Conservation (phyloP, 2,888 invertebrate species). For the Tipula unca region DNA sequence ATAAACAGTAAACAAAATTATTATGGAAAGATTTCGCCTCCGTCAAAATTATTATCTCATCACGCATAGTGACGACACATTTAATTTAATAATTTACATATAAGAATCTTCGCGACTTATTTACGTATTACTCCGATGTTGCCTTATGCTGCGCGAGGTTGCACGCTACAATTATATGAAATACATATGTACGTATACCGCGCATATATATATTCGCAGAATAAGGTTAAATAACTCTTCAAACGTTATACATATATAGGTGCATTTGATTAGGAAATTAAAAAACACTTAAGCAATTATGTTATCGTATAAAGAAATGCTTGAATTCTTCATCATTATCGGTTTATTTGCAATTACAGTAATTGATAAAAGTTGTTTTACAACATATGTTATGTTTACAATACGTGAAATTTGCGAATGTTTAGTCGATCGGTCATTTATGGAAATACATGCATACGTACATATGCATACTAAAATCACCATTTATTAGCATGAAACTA, state of each 20-base stretch:
- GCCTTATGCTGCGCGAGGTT: not conserved
- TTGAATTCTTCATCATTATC: not conserved
- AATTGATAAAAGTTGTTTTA: not conserved
- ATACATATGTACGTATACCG: not conserved
- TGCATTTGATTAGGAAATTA: not conserved
- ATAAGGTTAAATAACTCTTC: not conserved
- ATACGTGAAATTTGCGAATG: too few relatives aligned
- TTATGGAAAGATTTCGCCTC: not conserved
- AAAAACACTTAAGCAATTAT: not conserved
- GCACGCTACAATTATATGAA: not conserved
- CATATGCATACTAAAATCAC: not conserved
- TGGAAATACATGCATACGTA: too few relatives aligned
- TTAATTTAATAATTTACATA: not conserved
- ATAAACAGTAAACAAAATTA: not conserved
- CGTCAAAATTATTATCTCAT: not conserved
- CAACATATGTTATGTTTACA: too few relatives aligned
- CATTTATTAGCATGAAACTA: not conserved
- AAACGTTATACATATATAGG: too few relatives aligned
- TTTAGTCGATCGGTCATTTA: too few relatives aligned
- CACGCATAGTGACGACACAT: not conserved
- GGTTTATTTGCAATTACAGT: not conserved
- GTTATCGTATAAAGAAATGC: not conserved
- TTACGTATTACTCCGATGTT: not conserved
- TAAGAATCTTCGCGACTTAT: not conserved
- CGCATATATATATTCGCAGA: not conserved